phyloP scores from a whole-genome alignment of 2,888 invertebrate genomes.

The Adelphocoris suturalis region DNA sequence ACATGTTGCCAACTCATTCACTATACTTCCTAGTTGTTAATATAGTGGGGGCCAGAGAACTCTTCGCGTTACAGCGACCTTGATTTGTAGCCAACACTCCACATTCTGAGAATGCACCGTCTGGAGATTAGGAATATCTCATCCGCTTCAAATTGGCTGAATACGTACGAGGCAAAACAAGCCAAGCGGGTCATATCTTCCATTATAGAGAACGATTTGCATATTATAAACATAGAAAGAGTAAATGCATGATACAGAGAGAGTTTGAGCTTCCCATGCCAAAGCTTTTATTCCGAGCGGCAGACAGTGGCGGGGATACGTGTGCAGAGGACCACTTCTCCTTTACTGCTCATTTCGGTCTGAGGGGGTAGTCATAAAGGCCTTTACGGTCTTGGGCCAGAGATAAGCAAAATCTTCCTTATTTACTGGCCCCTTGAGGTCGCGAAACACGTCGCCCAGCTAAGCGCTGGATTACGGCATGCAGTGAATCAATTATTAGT shows the following conservation, averaged over 20 bases:
- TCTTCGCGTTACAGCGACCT: too few relatives aligned
- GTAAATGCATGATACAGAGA: background rate
- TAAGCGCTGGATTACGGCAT: slow-evolving; percentile 18
- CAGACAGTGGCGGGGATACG: slow-evolving; percentile 37
- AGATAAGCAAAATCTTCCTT: slow-evolving; percentile 54
- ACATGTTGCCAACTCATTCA: too few relatives aligned
- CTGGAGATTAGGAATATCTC: background rate
- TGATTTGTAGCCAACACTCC: background rate
- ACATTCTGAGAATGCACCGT: background rate
- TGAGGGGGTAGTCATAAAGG: slow-evolving; percentile 23
- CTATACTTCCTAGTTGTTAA: too few relatives aligned
- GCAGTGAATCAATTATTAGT: slow-evolving; percentile 48
- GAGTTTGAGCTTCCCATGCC: background rate
- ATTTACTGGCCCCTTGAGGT: slow-evolving; percentile 32
- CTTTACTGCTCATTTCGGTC: slow-evolving; percentile 31
- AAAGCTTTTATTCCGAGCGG: slow-evolving; percentile 16
- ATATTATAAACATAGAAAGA: slow-evolving; percentile 7
- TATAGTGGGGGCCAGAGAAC: too few relatives aligned
- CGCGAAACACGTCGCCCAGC: slow-evolving; percentile 25
- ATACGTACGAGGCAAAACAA: background rate
- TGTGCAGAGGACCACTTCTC: slow-evolving; percentile 7
- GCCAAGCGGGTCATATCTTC: background rate
- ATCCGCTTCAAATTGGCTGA: background rate
- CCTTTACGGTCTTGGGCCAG: slow-evolving; percentile 30
- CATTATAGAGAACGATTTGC: background rate